Evolutionary conservation across 2,888 invertebrate genomes (phyloP), one percentile per base, ranked within the genome.

Genomic region (Drymonia ruficornis): DNA sequence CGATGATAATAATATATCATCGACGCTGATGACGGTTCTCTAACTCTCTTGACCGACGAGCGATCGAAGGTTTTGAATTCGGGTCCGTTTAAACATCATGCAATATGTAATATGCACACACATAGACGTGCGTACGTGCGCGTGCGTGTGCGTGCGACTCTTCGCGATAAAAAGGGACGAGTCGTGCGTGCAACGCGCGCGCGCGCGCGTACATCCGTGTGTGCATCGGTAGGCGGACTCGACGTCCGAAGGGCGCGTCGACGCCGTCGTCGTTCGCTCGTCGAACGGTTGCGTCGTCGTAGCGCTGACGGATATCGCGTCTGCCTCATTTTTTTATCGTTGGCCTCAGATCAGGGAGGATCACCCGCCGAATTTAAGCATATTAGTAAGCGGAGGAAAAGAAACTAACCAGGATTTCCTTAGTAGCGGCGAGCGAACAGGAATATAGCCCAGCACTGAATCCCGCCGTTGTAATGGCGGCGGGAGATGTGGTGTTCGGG

Each of bases 351-450:
- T n/a, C n/a, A n/a, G n/a, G n/a, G n/a, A n/a, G n/a, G n/a, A n/a
- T n/a, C n/a, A n/a, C n/a, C n/a, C n/a, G n/a, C n/a, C 74, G 82
- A 85, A 94, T 86, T 94, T 94, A 94, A 95, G 94, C 94, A 94
- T 95, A 94, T 94, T 86, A 94, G 81, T 95, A 93, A 94, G 94
- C 93, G 94, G 94, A 94, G 94, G 94, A 95, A 95, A 94, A 94
- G 93, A 95, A 95, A 95, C 81, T 80, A 80, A 82, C 80, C 19
- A 79, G 79, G 81, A 82, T 81, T 81, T 76, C 79, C 81, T 73
- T 65, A 80, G 81, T 81, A 82, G 80, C 80, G 79, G 80, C 79
- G 81, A 78, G n/a, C n/a, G n/a, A n/a, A n/a, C n/a, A n/a, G n/a
- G n/a, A n/a, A n/a, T n/a, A n/a, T n/a, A n/a, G n/a, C n/a, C n/a